Evolutionary conservation across 2,113 vertebrate species (phyloP).

Genomic region (Rhinolophus ferrumequinum): DNA sequence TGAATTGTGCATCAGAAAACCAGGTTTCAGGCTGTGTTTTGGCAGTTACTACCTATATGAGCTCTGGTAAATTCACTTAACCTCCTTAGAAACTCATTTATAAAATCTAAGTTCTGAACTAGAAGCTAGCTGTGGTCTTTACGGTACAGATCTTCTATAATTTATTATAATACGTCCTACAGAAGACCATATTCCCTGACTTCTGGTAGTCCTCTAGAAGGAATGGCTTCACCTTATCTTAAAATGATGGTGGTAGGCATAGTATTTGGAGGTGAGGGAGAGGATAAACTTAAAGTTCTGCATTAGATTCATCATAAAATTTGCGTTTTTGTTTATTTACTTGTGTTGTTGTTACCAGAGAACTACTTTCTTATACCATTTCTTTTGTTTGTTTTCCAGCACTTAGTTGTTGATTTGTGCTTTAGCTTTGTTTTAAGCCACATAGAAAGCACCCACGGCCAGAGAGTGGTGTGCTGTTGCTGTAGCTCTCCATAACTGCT

Average conservation of each 20-base stretch:
- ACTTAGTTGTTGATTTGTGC: background rate
- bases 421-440: background rate
- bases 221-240: background rate
- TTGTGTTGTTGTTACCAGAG: background rate
- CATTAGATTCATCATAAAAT: background rate
- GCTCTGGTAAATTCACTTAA: background rate
- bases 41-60: background rate
- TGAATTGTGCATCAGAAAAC: background rate
- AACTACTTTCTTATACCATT: background rate
- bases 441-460: background rate
- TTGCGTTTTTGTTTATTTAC: background rate
- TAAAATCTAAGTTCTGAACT: background rate
- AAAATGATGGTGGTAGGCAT: background rate
- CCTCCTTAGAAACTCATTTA: background rate
- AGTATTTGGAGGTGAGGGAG: background rate
- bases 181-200: background rate
- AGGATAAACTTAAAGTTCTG: background rate
- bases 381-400: background rate
- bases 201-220: background rate
- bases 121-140: background rate
- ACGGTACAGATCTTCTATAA: background rate
- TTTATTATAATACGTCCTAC: background rate
- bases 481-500: accelerated
- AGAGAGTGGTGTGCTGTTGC: background rate
- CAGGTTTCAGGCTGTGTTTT: background rate